Evolutionary conservation across 2,888 invertebrate species (phyloP).

Genomic region (Laspeyria flexula): DNA sequence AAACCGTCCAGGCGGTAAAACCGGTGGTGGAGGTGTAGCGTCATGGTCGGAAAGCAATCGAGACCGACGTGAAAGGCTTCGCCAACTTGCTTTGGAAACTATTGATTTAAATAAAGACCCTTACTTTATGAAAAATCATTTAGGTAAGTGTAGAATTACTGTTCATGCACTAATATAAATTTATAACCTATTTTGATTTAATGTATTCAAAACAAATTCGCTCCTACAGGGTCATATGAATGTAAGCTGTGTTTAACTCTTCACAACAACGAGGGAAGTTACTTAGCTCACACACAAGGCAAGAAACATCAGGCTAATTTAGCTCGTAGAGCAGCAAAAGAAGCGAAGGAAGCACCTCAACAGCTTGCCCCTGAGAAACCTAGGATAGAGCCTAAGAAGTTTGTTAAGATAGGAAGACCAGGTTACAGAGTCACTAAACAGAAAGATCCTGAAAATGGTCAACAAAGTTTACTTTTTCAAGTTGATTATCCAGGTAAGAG

Average conservation of each 20-base stretch:
- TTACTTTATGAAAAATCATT: constrained; percentile 99
- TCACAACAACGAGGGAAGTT: constrained; percentile 99
- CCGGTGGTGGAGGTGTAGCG: constrained; percentile 99
- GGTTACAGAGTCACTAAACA: constrained; percentile 99
- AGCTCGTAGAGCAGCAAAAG: constrained; percentile 98
- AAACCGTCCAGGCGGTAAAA: constrained; percentile 99
- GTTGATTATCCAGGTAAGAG: constrained; percentile 93
- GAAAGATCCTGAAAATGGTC: constrained; percentile 96
- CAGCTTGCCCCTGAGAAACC: constrained; percentile 98
- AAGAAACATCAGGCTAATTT: constrained; percentile 99
- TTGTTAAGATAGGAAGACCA: constrained; percentile 99
- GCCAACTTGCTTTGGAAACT: constrained; percentile 98
- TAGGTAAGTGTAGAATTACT: constrained; percentile 84
- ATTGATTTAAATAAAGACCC: constrained; percentile 99
- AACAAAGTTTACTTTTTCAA: constrained; percentile 99
- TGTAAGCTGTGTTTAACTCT: constrained; percentile 99
- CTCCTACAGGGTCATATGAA: constrained; percentile 95
- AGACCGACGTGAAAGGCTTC: constrained; percentile 97
- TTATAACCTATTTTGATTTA: constrained; percentile 25
- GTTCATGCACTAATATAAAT: not conserved
- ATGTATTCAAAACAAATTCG: too few species aligned
- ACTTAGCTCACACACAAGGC: constrained; percentile 99
- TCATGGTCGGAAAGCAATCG: constrained; percentile 99
- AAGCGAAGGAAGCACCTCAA: constrained; percentile 98
- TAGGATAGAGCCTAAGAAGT: constrained; percentile 98